Base-by-base conservation (phyloP, 2,888 invertebrate genomes). In the Thymelicus sylvestris region DNA sequence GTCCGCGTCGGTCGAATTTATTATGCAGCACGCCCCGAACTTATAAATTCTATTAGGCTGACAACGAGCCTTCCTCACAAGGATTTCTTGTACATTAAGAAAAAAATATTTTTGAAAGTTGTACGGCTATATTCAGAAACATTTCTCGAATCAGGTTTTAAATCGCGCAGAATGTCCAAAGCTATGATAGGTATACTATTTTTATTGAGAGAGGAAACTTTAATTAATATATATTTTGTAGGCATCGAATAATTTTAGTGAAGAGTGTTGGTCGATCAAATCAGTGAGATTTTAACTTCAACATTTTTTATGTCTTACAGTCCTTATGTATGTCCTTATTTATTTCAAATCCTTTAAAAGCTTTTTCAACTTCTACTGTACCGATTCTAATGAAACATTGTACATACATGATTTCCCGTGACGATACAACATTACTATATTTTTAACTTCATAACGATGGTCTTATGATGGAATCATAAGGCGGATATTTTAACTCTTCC, bases 1-100 rank as follows among this genome's bases (percentile, higher is more conserved):
- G 8, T 10, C 44, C 10, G 78, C 10, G 78, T 81, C 80, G 74
- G 72, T 74, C 70, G 71, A 74, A 76, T 71, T 78, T 74, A 78
- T 81, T 83, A 79, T 79, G 77, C 76, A 75, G 80, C 74, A 72
- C 72, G 71, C 75, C 78, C 74, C 77, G 73, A 79, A 81, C 77
- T 78, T 79, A 79, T 77, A 80, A 79, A 81, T 83, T 81, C 79
- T 77, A 80, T 81, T 80, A 81, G 78, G 79, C 76, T 73, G 79
- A 76, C 79, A 73, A 72, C 78, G 77, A 81, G 82, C 83, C 78
- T 81, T 76, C 70, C 72, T 76, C 66, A 55, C 83, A 85, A 84
- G 84, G 84, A 81, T 84, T 79, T 78, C 78, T 77, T 73, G 65
- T 72, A 81, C 74, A 76, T 81, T 80, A 82, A 75, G 75, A 74